Evolutionary conservation across 2,888 invertebrate genomes (phyloP), one percentile per base, ranked within the genome.

Genomic region (Lymantria monacha): DNA sequence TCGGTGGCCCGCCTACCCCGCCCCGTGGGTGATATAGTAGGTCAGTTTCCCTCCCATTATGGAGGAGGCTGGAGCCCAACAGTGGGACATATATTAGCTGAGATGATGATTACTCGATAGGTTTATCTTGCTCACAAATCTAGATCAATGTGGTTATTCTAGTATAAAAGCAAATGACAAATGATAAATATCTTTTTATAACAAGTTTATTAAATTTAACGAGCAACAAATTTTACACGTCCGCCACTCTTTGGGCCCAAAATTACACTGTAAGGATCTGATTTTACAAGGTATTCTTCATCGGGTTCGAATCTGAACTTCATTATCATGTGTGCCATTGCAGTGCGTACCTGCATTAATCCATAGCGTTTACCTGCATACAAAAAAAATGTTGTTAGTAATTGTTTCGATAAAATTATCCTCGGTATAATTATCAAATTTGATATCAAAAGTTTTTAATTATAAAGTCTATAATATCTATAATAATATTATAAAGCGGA

Each of bases 281-380:
- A 57, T 44, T 61, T 57, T 1, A 80, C 51, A 0, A 56, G 13
- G 46, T 79, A 74, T 0, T 76, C 73, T 30, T 69, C 70, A 3
- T 63, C 74, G 1, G 72, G 68, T 42, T 68, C 68, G 30, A 87
- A 55, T 56, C 60, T 73, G 61, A 73, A 87, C 14, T 75, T 76
- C 44, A 61, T 55, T 3, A 85, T 55, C 42, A 87, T 58, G 45
- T 86, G 84, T 0, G 84, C 80, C 9, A 87, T 46, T 0, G 85
- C 84, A 1, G 84, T 72, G 30, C 86, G 79, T 33, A 86, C 62
- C 69, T 86, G 87, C 78, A 85, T 76, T 72, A 83, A 60, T 0
- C 86, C 87, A 60, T 85, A 87, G 36, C 87, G 79, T 72, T 83
- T 86, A 40, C 87, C 87, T 87, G 71, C 12, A 75, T 69, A 57